Conservation (phyloP, 1,140 invertebrate genomes). For the Hydropsyche tenuis region DNA sequence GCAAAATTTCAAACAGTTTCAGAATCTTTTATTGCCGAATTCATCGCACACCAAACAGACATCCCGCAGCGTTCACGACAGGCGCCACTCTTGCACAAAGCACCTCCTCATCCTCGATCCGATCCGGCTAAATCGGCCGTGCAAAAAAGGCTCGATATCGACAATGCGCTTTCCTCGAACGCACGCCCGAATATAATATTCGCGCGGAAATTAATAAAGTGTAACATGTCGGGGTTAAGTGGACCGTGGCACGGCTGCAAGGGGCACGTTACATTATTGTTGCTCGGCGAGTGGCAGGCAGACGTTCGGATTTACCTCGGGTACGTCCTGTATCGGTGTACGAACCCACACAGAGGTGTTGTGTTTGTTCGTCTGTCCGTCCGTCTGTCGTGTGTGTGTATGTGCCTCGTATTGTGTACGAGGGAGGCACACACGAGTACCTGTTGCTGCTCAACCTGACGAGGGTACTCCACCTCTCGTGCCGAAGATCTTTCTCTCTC, state of each 20-base stretch:
- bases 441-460: no score
- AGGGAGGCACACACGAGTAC: no score
- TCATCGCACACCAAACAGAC: no score
- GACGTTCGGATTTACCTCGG: constrained; percentile 34
- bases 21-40: no score
- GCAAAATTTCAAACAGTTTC: no score
- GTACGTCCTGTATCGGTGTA: neutral
- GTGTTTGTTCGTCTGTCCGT: neutral
- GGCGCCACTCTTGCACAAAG: no score
- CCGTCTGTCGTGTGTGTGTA: neutral
- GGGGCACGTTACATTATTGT: constrained; percentile 37
- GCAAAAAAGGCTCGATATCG: neutral
- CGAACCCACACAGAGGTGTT: neutral
- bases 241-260: constrained; percentile 35
- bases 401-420: neutral
- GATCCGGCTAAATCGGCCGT: neutral
- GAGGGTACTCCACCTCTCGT: no score
- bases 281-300: constrained; percentile 35
- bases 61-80: no score
- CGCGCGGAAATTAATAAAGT: constrained; percentile 35
- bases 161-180: neutral
- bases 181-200: neutral
- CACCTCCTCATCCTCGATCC: neutral
- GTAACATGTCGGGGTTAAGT: constrained; percentile 34
- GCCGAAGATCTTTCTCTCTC: no score